A percentile compares a stretch with the other conserved stretches of the same genome.
Evolutionary conservation across 1,140 invertebrate genomes (phyloP).

Genomic region (Nebria ingens): DNA sequence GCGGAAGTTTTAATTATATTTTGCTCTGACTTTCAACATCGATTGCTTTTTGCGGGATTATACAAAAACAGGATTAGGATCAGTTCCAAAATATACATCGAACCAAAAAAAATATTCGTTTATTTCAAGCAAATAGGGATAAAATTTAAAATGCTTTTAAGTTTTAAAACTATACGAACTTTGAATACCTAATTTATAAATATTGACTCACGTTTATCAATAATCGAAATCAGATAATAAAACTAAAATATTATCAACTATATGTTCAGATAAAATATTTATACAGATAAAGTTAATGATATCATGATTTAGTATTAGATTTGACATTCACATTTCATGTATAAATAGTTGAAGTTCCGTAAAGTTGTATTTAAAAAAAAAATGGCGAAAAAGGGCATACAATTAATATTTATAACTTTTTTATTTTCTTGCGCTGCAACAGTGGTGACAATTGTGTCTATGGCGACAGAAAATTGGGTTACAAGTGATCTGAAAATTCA

Average conservation of each 20-base stretch:
- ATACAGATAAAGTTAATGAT: neutral
- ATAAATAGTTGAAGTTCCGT: neutral
- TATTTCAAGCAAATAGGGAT: too few relatives aligned
- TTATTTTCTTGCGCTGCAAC: slow-evolving; percentile 16
- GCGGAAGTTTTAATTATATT: too few relatives aligned
- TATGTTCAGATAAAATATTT: neutral
- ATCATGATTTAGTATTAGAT: neutral
- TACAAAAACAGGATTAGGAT: too few relatives aligned
- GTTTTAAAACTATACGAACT: too few relatives aligned
- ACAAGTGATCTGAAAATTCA: neutral
- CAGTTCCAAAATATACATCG: too few relatives aligned
- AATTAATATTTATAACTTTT: slow-evolving; percentile 16
- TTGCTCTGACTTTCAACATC: too few relatives aligned
- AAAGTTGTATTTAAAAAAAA: neutral
- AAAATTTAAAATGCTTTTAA: too few relatives aligned
- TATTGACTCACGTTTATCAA: too few relatives aligned
- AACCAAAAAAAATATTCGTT: too few relatives aligned
- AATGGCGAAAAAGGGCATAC: slow-evolving; percentile 20
- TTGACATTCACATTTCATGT: neutral
- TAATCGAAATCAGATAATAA: slow-evolving; percentile 5
- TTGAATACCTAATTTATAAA: too few relatives aligned
- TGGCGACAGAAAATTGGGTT: slow-evolving; percentile 20
- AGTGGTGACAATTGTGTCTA: slow-evolving; percentile 15
- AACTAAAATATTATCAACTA: too few relatives aligned
- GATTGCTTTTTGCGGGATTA: too few relatives aligned